A percentile compares a stretch with the other conserved stretches of the same genome.
Conservation (phyloP, 2,888 invertebrate species). For the Odontocolon sp. region DNA sequence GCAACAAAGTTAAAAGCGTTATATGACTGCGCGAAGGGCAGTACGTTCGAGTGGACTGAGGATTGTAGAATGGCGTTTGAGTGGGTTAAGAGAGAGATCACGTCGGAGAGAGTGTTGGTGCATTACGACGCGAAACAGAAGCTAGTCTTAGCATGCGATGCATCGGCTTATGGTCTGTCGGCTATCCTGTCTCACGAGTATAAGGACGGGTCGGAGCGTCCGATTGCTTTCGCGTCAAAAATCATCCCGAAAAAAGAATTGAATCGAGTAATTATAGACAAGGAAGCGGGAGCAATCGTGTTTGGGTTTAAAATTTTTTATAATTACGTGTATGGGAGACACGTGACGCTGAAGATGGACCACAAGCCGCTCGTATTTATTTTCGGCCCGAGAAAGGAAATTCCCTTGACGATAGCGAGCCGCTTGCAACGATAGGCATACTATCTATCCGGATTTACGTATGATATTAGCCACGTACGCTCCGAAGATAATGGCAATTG, state of each 20-base stretch:
- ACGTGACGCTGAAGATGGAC: constrained; percentile 8
- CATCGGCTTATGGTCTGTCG: constrained; percentile 47
- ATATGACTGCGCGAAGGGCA: constrained; percentile 62
- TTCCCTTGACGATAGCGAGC: neutral
- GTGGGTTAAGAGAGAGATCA: constrained; percentile 59
- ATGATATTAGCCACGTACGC: constrained; percentile 13
- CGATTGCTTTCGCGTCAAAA: constrained; percentile 13
- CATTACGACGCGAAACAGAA: constrained; percentile 49
- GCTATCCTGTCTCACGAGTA: constrained; percentile 54
- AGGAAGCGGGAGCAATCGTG: constrained; percentile 35
- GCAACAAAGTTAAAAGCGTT: constrained; percentile 65
- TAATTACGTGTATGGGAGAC: neutral
- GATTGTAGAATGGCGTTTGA: constrained; percentile 67
- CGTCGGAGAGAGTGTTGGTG: constrained; percentile 53
- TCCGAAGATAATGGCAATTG: constrained; percentile 47
- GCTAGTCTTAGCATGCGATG: constrained; percentile 51
- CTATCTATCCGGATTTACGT: neutral
- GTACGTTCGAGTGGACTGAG: constrained; percentile 64
- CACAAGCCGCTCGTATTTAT: constrained; percentile 3
- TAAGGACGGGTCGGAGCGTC: constrained; percentile 39
- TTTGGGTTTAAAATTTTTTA: neutral
- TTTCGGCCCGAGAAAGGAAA: constrained; percentile 8
- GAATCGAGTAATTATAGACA: neutral
- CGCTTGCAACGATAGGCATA: constrained; percentile 22
- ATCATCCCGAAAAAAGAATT: neutral